phyloP scores from a whole-genome alignment of 2,113 vertebrate genomes.

The Channa argus region DNA sequence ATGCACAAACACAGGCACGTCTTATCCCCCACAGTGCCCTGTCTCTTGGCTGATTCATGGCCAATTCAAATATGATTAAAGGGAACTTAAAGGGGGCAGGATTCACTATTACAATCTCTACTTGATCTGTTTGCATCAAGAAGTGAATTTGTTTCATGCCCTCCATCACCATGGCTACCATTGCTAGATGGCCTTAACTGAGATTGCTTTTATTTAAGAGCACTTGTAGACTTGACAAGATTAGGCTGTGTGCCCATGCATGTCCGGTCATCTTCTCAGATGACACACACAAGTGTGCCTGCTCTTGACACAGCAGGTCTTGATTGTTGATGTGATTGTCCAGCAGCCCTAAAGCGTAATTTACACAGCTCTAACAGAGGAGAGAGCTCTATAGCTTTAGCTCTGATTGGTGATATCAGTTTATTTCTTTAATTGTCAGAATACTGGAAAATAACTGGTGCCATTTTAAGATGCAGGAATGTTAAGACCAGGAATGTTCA shows the following conservation, averaged over 20 bases:
- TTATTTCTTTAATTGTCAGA: slow-evolving; percentile 6
- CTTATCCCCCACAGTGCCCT: neutral
- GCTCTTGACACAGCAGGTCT: neutral
- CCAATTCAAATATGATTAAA: slow-evolving; percentile 16
- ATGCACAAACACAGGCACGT: neutral
- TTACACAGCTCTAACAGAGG: slow-evolving; percentile 10
- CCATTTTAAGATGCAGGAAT: neutral
- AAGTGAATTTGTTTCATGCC: neutral
- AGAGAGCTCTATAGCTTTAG: neutral
- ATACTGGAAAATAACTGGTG: neutral
- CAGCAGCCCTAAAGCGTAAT: neutral
- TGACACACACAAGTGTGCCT: slow-evolving; percentile 1
- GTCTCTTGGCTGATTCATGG: slow-evolving; percentile 1
- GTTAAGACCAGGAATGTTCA: neutral
- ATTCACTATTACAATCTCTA: slow-evolving; percentile 1
- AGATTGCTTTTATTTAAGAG: slow-evolving; percentile 2
- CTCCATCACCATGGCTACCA: neutral
- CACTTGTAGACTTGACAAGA: neutral
- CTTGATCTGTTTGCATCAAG: slow-evolving; percentile 9
- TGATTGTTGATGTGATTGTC: neutral
- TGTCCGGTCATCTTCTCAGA: slow-evolving; percentile 2
- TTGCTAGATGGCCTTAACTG: neutral
- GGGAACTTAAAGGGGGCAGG: neutral
- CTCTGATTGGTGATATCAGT: slow-evolving; percentile 29
- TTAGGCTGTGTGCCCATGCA: slow-evolving; percentile 26